Evolutionary conservation across 2,797 vertebrate genomes (phyloP), one percentile per base, ranked within the genome.

Genomic region (Trematomus bernacchii): DNA sequence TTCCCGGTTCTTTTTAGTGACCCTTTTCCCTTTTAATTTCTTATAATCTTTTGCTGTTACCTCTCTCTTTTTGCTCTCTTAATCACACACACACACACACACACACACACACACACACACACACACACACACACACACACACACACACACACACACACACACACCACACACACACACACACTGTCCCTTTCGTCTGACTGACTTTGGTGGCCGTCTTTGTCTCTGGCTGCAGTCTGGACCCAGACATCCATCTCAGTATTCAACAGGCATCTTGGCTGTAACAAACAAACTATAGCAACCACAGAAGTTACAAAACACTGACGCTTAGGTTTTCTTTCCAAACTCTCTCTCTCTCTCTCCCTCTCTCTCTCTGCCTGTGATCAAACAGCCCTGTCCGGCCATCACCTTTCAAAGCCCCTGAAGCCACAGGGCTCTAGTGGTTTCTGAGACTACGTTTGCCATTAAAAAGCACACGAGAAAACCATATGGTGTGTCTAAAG

Each of bases 401-500:
- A 46, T 90, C 77, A 82, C 84, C 74, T 83, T 77, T 27, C 40
- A 90, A 88, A 83, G 61, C 67, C 78, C 64, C 67, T 77, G 3
- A 2, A 84, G 79, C 16, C 15, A 67, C 64, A 9, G 69, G 65
- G 78, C 77, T 80, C 69, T 79, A 3, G 78, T 48, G 84, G 83
- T 91, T 91, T 90, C 74, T 75, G 74, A 79, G 80, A 76, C 79
- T 78, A 86, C 69, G 73, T 80, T 85, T 79, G 69, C 85, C 77
- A 84, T 93, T 87, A 87, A 86, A 93, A 82, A 89, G 86, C 91
- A 79, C 91, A 93, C 66, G 86, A 88, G 87, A 91, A 93, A 94
- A 93, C 87, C 93, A 93, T 93, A 93, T 94, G 93, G 82, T 6
- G 86, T 10, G 69, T 87, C 90, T 93, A 92, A 90, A 94, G 91